phyloP scores from a whole-genome alignment of 2,797 vertebrate species.

The Scleropages formosus region DNA sequence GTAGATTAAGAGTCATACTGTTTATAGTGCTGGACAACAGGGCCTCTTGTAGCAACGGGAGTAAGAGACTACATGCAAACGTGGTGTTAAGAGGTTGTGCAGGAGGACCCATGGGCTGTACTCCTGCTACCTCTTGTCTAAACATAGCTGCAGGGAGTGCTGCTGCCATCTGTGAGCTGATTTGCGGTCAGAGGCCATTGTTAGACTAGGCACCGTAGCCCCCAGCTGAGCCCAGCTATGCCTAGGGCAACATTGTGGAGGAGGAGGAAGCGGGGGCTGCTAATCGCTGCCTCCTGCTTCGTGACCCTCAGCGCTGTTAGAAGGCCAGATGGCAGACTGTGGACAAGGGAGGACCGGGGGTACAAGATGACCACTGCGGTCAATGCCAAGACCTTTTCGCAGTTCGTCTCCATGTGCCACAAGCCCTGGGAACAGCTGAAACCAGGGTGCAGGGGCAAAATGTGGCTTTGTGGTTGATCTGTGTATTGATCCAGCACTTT shows the following conservation, averaged over 20 bases:
- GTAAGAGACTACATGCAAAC: not conserved
- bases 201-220: not conserved
- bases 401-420: no score
- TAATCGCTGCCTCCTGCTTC: not conserved
- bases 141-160: conserved; percentile 57
- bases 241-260: conserved; percentile 31
- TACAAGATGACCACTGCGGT: no score
- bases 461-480: not conserved
- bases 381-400: no score
- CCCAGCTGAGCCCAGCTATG: conserved; percentile 30
- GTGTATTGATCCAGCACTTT: not conserved
- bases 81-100: conserved; percentile 33
- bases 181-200: conserved; percentile 50
- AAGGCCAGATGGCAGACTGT: no score
- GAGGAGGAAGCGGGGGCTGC: not conserved
- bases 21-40: not conserved
- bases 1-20: conserved; percentile 24
- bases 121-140: conserved; percentile 49
- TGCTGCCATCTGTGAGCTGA: conserved; percentile 49
- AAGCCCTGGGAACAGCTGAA: no score
- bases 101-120: conserved; percentile 44
- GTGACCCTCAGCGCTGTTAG: not conserved
- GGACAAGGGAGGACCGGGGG: no score
- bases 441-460: no score
- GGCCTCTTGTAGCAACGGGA: conserved; percentile 27